Percentiles rank a stretch among this genome's conserved stretches.
These are phyloP conservation scores for Acrobasis suavella DNA, from an alignment of 2,888 invertebrate genomes.

Conservation along the genomic window DNA sequence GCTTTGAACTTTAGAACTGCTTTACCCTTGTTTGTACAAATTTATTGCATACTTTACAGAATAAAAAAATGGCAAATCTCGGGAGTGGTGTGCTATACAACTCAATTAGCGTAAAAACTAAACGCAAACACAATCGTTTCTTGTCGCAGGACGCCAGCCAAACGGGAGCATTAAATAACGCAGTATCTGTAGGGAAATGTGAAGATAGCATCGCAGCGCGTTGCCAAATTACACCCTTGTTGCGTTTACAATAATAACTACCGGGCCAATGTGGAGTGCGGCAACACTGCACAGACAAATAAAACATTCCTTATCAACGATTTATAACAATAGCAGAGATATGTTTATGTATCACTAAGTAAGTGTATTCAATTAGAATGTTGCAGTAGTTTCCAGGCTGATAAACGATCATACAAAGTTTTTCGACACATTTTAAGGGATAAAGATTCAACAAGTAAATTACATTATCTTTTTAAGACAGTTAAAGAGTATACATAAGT, in stretches of 20 bases:
- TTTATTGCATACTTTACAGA: background rate
- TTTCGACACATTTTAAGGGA: too few relatives aligned
- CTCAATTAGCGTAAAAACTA: conserved; percentile 48
- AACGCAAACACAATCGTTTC: conserved; percentile 47
- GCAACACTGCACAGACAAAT: conserved; percentile 16
- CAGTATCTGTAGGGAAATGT: conserved; percentile 73
- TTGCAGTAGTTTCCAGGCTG: too few relatives aligned
- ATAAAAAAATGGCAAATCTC: background rate
- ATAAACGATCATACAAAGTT: too few relatives aligned
- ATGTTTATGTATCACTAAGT: too few relatives aligned
- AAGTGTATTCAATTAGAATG: too few relatives aligned
- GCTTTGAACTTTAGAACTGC: background rate
- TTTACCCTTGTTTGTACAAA: background rate
- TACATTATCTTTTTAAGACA: too few relatives aligned
- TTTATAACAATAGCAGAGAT: background rate
- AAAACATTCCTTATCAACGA: conserved; percentile 16
- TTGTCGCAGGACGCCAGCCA: conserved; percentile 58
- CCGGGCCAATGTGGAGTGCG: conserved; percentile 26
- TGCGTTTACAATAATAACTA: conserved; percentile 70
- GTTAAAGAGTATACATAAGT: too few relatives aligned
- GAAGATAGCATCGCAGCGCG: conserved; percentile 70
- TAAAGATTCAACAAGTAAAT: too few relatives aligned
- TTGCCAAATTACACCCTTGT: conserved; percentile 78
- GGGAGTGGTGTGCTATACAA: background rate
- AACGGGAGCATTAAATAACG: conserved; percentile 74